phyloP scores from a whole-genome alignment of 2,797 vertebrate species.

The Pygocentrus nattereri region DNA sequence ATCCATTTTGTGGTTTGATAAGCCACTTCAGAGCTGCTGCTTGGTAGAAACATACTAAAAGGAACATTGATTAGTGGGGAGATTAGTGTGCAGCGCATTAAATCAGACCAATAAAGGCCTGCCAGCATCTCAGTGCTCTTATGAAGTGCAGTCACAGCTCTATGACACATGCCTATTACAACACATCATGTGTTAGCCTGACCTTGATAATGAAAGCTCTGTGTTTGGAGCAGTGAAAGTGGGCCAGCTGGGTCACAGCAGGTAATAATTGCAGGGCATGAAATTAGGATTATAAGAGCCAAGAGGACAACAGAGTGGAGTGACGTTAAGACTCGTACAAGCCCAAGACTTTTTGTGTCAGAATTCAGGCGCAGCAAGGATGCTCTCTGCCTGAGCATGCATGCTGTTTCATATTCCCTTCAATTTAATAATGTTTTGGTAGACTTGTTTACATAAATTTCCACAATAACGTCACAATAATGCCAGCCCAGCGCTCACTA shows the following conservation, averaged over 20 bases:
- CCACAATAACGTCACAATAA: no score
- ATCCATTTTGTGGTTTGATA: not conserved
- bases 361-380: no score
- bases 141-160: not conserved
- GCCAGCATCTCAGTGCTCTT: not conserved
- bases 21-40: not conserved
- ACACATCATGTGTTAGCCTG: conserved; percentile 1
- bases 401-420: no score
- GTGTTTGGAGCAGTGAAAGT: not conserved
- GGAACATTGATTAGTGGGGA: not conserved
- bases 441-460: no score
- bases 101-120: not conserved
- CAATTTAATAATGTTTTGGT: no score
- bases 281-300: not conserved
- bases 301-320: not conserved
- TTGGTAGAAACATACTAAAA: not conserved
- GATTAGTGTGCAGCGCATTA: not conserved
- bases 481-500: no score
- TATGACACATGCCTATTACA: not conserved
- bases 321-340: not conserved
- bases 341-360: no score
- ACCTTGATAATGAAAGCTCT: not conserved
- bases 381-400: not conserved
- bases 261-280: not conserved
- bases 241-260: not conserved